Base-by-base conservation (phyloP, 2,888 invertebrate species). In the Cephus rjabovi region DNA sequence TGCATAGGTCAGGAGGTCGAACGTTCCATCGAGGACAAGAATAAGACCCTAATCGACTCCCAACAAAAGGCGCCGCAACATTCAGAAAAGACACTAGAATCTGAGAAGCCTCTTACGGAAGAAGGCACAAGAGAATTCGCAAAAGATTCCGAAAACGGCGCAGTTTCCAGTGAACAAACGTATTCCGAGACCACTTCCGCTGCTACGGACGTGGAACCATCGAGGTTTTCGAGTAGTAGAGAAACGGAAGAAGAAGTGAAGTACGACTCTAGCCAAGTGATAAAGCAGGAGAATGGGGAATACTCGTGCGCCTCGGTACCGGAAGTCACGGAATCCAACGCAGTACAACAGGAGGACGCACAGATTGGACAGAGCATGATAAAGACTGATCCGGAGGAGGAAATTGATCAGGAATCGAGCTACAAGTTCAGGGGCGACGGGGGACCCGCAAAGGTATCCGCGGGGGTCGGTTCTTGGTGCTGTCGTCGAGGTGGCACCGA, bases 401-500 rank as follows among this genome's bases (percentile, higher is more conserved):
- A 69, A n/a, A 71, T 71, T 35, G 56, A 56, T 56, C 9, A 23
- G 2, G 56, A 56, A 56, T 82, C 82, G 11, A 85, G 87, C 70
- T 91, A 91, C 76, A 89, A 87, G 81, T 96, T 93, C 89, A 92
- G 94, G 80, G 95, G 96, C 23, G 95, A 95, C 83, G 95, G 95
- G 70, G 96, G 96, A 15, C 95, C 96, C 34, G 94, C 93, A 34
- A 92, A 93, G 75, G 93, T 95, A 76, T 93, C 93, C 82, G 93
- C 93, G 79, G 94, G 94, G 86, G 92, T 94, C 74, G 96, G 96
- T 12, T 95, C 95, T 80, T 94, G 96, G 84, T 96, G 96, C 86
- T 96, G 96, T 89, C 94, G 96, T 68, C 94, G 95, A 89, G 96
- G 95, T 34, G 95, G 96, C 4, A 95, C 95, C 3, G 94, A 95